phyloP scores from a whole-genome alignment of 2,888 invertebrate genomes.

The Helleia helle region DNA sequence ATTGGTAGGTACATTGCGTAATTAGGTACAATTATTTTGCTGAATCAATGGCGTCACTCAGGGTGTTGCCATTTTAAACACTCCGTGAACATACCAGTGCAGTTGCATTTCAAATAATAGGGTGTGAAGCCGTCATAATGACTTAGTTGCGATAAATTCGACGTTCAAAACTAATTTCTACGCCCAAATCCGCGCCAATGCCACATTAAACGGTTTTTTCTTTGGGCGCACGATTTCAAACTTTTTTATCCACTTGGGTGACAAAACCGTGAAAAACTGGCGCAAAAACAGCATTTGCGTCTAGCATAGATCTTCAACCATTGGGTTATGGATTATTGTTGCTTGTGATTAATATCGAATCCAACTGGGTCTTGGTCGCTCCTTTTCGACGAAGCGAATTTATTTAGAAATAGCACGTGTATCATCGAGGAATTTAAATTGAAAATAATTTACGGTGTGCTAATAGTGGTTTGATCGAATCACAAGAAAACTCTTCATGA shows the following conservation, averaged over 20 bases:
- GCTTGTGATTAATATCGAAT: constrained; percentile 30
- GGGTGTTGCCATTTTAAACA: too few species aligned
- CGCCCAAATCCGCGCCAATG: constrained; percentile 61
- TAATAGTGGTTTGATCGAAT: too few species aligned
- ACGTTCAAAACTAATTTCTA: constrained; percentile 46
- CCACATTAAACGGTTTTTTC: constrained; percentile 61
- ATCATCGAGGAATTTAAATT: too few species aligned
- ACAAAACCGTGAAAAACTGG: constrained; percentile 52
- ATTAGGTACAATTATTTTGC: too few species aligned
- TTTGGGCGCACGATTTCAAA: constrained; percentile 59
- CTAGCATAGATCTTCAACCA: constrained; percentile 25
- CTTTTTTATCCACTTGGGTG: constrained; percentile 59
- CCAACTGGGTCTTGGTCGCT: constrained; percentile 57
- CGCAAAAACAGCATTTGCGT: constrained; percentile 23
- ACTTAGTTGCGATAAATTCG: constrained; percentile 33
- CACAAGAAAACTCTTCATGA: not conserved
- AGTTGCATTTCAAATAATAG: not conserved
- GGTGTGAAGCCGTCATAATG: constrained; percentile 4
- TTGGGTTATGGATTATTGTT: constrained; percentile 30
- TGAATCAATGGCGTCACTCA: too few species aligned
- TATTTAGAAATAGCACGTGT: too few species aligned
- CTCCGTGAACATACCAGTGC: too few species aligned
- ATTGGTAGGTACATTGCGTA: too few species aligned
- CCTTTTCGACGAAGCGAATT: constrained; percentile 45
- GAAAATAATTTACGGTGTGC: too few species aligned